phyloP scores from a whole-genome alignment of 1,140 invertebrate species.

The Tetramorium alpestre region DNA sequence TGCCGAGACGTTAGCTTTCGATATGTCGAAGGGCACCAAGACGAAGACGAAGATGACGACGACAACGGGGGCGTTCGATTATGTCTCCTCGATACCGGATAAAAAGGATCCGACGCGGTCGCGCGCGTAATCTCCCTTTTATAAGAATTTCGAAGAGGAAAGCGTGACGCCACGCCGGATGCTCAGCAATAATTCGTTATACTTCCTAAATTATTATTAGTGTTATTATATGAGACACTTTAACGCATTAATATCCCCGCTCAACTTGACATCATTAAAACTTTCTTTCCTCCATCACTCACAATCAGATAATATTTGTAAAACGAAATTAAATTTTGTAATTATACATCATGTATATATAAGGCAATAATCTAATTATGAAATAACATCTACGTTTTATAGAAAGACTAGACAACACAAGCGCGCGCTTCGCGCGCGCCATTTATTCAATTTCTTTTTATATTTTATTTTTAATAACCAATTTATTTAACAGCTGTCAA shows the following conservation, averaged over 20 bases:
- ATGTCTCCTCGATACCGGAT: not conserved
- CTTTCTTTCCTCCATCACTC: not conserved
- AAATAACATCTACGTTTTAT: not conserved
- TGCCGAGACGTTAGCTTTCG: conserved; percentile 43
- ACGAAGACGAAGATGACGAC: not conserved
- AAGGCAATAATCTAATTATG: not conserved
- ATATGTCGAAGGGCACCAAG: conserved; percentile 22
- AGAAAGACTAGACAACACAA: not conserved
- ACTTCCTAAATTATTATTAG: not conserved
- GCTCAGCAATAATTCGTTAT: not conserved
- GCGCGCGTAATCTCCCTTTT: conserved; percentile 9
- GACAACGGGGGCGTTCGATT: conserved; percentile 13
- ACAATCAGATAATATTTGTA: not conserved
- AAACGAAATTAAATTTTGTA: not conserved
- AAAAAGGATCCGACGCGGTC: conserved; percentile 32
- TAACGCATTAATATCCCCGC: not conserved
- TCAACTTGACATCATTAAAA: not conserved
- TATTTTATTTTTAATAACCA: no score
- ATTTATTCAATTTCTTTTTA: no score
- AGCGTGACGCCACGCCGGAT: not conserved
- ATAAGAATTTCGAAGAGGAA: not conserved
- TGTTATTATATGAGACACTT: not conserved
- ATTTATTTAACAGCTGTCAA: no score
- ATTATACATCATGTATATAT: not conserved
- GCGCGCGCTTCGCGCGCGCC: no score